These are phyloP conservation scores for Cyprinella venusta DNA, from an alignment of 2,797 vertebrate genomes.

Conservation along the genomic window DNA sequence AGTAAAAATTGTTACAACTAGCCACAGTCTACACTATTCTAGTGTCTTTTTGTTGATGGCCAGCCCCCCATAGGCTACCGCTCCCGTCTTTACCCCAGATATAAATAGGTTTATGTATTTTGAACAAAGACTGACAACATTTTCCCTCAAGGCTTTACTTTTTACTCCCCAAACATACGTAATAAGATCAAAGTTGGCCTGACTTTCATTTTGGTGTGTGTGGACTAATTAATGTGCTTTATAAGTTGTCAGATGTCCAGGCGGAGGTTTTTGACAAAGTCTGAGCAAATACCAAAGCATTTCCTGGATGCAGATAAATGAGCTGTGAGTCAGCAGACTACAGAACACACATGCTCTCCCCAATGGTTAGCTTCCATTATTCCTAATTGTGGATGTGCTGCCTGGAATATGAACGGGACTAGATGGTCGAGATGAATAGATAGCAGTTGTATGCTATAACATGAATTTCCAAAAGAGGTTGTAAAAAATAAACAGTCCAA, in stretches of 20 bases:
- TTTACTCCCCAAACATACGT: conserved; percentile 5
- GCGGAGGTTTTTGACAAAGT: conserved; percentile 37
- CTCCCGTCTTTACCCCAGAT: not conserved
- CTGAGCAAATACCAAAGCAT: conserved; percentile 17
- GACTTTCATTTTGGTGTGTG: conserved; percentile 40
- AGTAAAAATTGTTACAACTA: not conserved
- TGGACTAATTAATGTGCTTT: conserved; percentile 41
- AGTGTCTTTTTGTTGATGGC: not conserved
- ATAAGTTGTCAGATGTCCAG: conserved; percentile 29
- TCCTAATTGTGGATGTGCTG: conserved; percentile 41
- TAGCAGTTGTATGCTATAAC: conserved; percentile 20
- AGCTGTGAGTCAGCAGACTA: conserved; percentile 27
- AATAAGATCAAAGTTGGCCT: conserved; percentile 37
- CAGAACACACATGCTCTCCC: conserved; percentile 9
- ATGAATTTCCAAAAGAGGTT: conserved; percentile 4
- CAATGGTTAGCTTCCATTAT: conserved; percentile 43
- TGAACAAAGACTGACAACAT: conserved; percentile 4
- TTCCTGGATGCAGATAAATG: conserved; percentile 39
- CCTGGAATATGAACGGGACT: conserved; percentile 25
- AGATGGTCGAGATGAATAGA: conserved; percentile 38
- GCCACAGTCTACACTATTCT: not conserved
- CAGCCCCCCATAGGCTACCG: not conserved
- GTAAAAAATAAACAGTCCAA: conserved; percentile 4
- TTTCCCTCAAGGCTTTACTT: conserved; percentile 8
- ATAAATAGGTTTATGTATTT: conserved; percentile 19